A percentile compares a stretch with the other conserved stretches of the same genome.
phyloP scores from a whole-genome alignment of 2,113 vertebrate species.

The Nothoprocta perdicaria region DNA sequence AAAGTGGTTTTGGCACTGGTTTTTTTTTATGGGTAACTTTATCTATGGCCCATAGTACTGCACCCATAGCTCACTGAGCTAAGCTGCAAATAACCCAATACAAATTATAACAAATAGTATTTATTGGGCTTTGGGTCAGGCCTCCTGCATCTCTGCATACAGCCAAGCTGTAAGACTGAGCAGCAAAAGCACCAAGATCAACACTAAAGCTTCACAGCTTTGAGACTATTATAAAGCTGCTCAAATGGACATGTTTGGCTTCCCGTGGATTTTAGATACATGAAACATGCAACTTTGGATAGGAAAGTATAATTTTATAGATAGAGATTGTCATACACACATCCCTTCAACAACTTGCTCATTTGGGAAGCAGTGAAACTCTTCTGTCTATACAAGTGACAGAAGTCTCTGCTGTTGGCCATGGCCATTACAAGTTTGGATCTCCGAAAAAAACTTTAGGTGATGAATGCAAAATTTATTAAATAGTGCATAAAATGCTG shows the following conservation, averaged over 20 bases:
- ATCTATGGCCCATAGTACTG: not conserved
- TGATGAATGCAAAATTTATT: not conserved
- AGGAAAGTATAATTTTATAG: not conserved
- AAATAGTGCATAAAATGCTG: not conserved
- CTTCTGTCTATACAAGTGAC: not conserved
- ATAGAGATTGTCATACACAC: not conserved
- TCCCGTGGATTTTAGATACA: not conserved
- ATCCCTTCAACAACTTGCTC: not conserved
- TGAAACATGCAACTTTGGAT: not conserved
- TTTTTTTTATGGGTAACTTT: not conserved
- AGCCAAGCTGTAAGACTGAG: not conserved
- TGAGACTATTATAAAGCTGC: not conserved
- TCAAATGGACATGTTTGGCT: not conserved
- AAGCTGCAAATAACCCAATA: not conserved
- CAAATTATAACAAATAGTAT: not conserved
- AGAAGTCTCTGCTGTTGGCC: rapidly evolving
- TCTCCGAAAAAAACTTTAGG: not conserved
- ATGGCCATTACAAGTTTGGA: not conserved
- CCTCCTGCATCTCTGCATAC: not conserved
- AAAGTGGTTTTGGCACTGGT: not conserved
- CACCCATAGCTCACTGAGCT: not conserved
- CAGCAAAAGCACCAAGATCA: not conserved
- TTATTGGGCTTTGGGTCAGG: not conserved
- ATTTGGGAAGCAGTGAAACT: not conserved
- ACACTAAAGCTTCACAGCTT: not conserved